Evolutionary conservation across 2,113 vertebrate species (phyloP).

Genomic region (Copsychus sechellarum): DNA sequence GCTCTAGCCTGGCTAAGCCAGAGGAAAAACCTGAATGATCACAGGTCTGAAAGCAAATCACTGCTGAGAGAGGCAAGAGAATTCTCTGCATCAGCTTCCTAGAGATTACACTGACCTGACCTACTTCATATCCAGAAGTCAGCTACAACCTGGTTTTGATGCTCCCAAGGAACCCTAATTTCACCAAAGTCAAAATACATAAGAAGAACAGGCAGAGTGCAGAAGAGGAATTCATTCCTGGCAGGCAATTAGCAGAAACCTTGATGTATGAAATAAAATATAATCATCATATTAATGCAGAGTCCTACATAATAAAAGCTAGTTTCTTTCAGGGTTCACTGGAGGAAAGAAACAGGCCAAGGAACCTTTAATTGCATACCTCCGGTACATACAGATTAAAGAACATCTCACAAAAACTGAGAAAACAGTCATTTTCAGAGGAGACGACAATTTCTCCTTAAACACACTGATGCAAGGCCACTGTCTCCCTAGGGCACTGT

Average conservation of each 20-base stretch:
- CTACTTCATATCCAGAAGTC: neutral
- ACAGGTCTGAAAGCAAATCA: neutral
- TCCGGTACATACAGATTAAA: neutral
- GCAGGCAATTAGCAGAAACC: conserved; percentile 1
- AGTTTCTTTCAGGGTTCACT: neutral
- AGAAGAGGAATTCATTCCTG: neutral
- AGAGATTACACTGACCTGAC: neutral
- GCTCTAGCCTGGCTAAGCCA: neutral
- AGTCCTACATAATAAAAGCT: neutral
- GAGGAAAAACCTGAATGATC: neutral
- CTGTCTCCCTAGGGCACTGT: neutral
- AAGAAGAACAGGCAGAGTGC: neutral
- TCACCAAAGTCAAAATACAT: neutral
- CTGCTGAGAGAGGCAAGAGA: neutral
- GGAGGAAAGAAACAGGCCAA: neutral
- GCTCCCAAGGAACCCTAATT: neutral
- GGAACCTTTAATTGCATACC: neutral
- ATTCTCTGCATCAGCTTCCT: neutral
- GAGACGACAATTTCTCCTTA: neutral
- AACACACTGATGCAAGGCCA: neutral
- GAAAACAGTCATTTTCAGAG: neutral
- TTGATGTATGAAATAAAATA: neutral
- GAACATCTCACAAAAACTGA: neutral
- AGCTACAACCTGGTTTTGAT: neutral
- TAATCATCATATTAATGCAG: neutral